Evolutionary conservation across 2,113 vertebrate species (phyloP), one percentile per base, ranked within the genome.

Genomic region (Heteronetta atricapilla): DNA sequence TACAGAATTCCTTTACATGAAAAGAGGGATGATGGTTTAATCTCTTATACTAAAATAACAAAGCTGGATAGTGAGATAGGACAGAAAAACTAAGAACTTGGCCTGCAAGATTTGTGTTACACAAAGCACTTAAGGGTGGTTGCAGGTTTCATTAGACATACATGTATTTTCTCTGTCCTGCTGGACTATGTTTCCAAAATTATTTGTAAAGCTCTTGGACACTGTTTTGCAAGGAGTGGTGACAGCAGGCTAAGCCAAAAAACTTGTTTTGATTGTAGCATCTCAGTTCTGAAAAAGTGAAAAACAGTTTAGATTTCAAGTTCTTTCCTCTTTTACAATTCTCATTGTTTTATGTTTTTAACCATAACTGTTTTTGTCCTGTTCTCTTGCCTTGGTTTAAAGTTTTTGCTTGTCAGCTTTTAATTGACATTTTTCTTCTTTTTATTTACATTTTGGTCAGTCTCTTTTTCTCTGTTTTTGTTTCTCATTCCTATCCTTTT

Each of bases 361-460:
- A 50, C 48, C 48, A 25, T 79, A 46, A 63, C 60, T 21, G 82
- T 55, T 82, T 83, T 92, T 93, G 56, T 18, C 59, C n/a, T 77
- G 28, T 82, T 89, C 0, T 59, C 67, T 80, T 84, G 12, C 78
- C 67, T 59, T n/a, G 14, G 13, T 89, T 95, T 73, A 86, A 60
- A 67, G 68, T 76, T 42, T 81, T 29, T 82, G 21, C 77, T 74
- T 88, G 13, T 80, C 38, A 67, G 23, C 36, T 59, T 21, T 82
- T 17, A 64, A 66, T 88, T 90, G 28, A 85, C 10, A 46, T 75
- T 90, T 81, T 67, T 67, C 31, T 91, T 82, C 8, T 66, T 52
- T 90, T 94, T 60, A 46, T 90, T 79, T 95, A 31, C 15, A 33
- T 91, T 93, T 87, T 90, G 56, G 25, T 86, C 23, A 66, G 20